Evolutionary conservation across 37 sponge, comb jelly and placozoan genomes (phyloP).

Genomic region (Ephydatia muelleri): DNA sequence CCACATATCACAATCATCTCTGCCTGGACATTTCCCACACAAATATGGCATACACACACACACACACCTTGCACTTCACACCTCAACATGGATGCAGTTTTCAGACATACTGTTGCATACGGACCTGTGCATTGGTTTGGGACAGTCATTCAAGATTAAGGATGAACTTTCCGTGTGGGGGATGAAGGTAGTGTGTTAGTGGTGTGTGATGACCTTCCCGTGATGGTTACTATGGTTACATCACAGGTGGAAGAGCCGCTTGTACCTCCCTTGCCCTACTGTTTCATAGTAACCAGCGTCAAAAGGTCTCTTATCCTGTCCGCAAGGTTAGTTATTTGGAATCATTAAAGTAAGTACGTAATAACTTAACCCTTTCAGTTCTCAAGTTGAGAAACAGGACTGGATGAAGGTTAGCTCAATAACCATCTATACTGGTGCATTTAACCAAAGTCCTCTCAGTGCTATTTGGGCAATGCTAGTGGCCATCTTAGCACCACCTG

Average conservation of each 20-base stretch:
- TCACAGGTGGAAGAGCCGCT: background rate
- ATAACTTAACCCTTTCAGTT: conserved; percentile 16
- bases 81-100: conserved; percentile 41
- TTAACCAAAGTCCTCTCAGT: too few relatives aligned
- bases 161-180: conserved; percentile 66
- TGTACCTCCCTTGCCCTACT: background rate
- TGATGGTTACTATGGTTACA: background rate
- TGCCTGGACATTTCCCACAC: too few relatives aligned
- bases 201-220: background rate
- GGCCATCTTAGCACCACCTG: too few relatives aligned
- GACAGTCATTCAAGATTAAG: conserved; percentile 50
- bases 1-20: too few relatives aligned
- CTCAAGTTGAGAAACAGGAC: conserved; percentile 72
- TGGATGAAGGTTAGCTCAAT: conserved; percentile 63
- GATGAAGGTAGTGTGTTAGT: conserved; percentile 38
- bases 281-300: background rate
- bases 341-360: background rate
- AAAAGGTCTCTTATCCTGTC: background rate
- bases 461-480: too few relatives aligned
- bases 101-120: conserved; percentile 81
- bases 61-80: too few relatives aligned
- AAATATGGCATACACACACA: too few relatives aligned
- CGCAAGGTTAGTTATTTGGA: background rate
- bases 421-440: too few relatives aligned
- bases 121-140: conserved; percentile 18